phyloP scores from a whole-genome alignment of 2,797 vertebrate species.

The Clarias platycephalus region DNA sequence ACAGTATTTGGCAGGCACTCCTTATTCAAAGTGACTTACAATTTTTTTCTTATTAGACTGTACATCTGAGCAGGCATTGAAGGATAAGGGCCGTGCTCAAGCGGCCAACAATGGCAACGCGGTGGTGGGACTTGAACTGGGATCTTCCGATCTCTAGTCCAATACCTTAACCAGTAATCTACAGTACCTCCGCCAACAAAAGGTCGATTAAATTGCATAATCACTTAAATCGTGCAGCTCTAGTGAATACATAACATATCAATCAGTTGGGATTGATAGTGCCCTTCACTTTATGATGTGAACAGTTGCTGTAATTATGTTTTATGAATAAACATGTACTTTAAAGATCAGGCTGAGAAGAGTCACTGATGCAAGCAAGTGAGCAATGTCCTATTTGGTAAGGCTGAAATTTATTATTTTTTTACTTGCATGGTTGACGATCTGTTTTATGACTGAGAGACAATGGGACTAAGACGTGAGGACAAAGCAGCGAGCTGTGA shows the following conservation, averaged over 20 bases:
- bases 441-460: neutral
- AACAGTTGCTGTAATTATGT: constrained; percentile 4
- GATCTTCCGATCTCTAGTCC: too few relatives aligned
- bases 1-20: too few relatives aligned
- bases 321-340: constrained; percentile 11
- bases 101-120: too few relatives aligned
- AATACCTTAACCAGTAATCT: too few relatives aligned
- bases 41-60: too few relatives aligned
- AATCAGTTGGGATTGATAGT: neutral
- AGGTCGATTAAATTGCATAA: too few relatives aligned
- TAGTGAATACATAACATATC: neutral
- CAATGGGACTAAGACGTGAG: neutral
- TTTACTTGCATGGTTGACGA: neutral
- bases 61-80: too few relatives aligned
- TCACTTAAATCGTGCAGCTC: too few relatives aligned
- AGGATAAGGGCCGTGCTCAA: too few relatives aligned
- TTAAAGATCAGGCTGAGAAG: neutral
- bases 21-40: too few relatives aligned
- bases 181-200: too few relatives aligned
- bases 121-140: too few relatives aligned
- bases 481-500: neutral
- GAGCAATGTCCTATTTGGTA: neutral
- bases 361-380: neutral
- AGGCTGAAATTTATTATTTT: neutral
- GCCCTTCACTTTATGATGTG: constrained; percentile 16